Base-by-base conservation (phyloP, 2,888 invertebrate genomes). In the Habrosyne pyritoides region DNA sequence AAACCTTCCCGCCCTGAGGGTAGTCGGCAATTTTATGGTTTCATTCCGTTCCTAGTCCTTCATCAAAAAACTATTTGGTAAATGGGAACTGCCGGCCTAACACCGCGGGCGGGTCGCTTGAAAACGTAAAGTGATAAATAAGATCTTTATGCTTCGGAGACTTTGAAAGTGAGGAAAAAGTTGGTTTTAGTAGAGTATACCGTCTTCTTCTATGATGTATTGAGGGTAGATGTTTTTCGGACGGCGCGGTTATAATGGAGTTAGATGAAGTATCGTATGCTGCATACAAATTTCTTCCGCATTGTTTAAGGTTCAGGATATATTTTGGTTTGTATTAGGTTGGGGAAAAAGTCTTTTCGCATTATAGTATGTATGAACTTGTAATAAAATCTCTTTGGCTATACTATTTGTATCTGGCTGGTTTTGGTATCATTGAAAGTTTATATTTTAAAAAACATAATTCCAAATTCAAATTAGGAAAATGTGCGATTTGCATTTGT, bases 31-130 rank as follows among this genome's bases (percentile, higher is more conserved):
- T 51, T 53, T 53, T 53, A 57, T 52, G 51, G 50, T 53, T 55
- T 53, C 52, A 53, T 55, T 46, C 49, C 21, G 24, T 52, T 52
- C 52, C 49, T 26, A 42, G 46, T 50, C 59, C 59, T 59, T 59
- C 55, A 59, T 59, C 60, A 59, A 61, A 67, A 59, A 61, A 60
- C 60, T 60, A 60, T 66, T 63, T 54, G 53, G 52, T 60, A 57
- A 59, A 60, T 61, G 61, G 58, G 10, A 42, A 47, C 50, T 26
- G 48, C 26, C 24, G 48, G 22, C 24, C 47, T 47, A 24, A 49
- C 48, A 26, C 24, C 24, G 24, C 14, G 24, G 48, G 48, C 46
- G 53, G 42, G 47, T 36, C n/a, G n/a, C 14, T 46, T 28, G 26
- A 53, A 33, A 48, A 53, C 36, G 53, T 48, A 53, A 53, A 53